These are phyloP conservation scores for Cyclophora albipunctata DNA, from an alignment of 2,888 invertebrate species.

Conservation along the genomic window DNA sequence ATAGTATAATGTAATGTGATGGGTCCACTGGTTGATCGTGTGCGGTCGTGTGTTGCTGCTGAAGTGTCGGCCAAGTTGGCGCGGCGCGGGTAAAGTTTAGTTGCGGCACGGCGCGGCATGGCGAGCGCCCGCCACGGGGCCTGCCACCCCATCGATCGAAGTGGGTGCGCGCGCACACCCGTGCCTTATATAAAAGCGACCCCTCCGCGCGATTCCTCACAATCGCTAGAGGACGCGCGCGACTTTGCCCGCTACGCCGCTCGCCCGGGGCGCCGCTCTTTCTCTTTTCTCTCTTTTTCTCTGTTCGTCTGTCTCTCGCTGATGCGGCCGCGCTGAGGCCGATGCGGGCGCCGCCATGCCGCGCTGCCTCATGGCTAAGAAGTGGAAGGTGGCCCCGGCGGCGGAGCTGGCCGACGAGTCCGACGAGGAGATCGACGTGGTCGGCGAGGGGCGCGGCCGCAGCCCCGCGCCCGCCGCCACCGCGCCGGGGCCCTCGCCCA, in stretches of 20 bases:
- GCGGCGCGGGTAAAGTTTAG: conserved; percentile 47
- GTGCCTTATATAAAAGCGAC: conserved; percentile 63
- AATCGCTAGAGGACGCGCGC: conserved; percentile 76
- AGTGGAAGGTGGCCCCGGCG: conserved; percentile 86
- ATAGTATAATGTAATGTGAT: conserved; percentile 7
- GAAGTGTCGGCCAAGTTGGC: conserved; percentile 57
- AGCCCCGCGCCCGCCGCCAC: conserved; percentile 72
- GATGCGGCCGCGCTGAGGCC: conserved; percentile 72
- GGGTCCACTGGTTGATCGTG: conserved; percentile 61
- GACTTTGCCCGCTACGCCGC: conserved; percentile 64
- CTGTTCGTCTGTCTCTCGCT: conserved; percentile 71
- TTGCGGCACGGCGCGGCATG: conserved; percentile 35
- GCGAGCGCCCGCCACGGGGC: conserved; percentile 23
- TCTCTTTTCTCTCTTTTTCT: conserved; percentile 71
- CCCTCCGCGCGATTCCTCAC: conserved; percentile 60
- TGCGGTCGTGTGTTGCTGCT: conserved; percentile 34
- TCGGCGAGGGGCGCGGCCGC: conserved; percentile 82
- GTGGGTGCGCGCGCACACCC: conserved; percentile 61
- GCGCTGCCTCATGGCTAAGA: conserved; percentile 96
- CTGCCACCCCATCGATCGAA: conserved; percentile 51
- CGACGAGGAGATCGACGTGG: conserved; percentile 91
- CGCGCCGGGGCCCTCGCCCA: conserved; percentile 82
- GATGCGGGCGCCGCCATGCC: conserved; percentile 85
- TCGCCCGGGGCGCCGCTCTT: conserved; percentile 73
- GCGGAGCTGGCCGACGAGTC: conserved; percentile 78